These are phyloP conservation scores for Cheilosia vulpina DNA, from an alignment of 2,888 invertebrate genomes.

Conservation along the genomic window DNA sequence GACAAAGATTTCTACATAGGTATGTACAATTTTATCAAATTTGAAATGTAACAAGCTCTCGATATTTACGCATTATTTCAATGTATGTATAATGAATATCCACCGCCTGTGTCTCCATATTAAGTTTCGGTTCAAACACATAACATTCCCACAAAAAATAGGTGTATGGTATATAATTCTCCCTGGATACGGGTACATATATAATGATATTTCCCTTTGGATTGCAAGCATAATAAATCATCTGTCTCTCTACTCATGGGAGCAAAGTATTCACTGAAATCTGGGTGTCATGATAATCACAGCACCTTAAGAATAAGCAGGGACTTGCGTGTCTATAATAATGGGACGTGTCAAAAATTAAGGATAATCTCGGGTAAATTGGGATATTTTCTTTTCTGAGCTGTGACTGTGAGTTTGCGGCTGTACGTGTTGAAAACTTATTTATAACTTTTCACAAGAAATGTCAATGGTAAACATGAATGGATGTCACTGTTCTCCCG, in stretches of 20 bases:
- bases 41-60: too few species aligned
- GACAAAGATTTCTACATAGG: too few species aligned
- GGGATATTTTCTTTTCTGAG: slow-evolving; percentile 10
- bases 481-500: slow-evolving; percentile 10
- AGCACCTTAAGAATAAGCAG: slow-evolving; percentile 7
- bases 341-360: slow-evolving; percentile 48
- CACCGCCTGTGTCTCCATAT: too few species aligned
- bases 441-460: slow-evolving; percentile 7
- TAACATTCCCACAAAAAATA: too few species aligned
- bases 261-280: not conserved
- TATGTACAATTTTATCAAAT: too few species aligned
- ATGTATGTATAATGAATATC: too few species aligned
- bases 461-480: slow-evolving; percentile 7
- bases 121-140: too few species aligned
- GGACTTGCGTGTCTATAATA: not conserved
- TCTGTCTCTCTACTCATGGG: slow-evolving; percentile 8
- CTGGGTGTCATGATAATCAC: slow-evolving; percentile 20
- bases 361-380: slow-evolving; percentile 42
- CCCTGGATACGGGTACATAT: not conserved
- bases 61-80: too few species aligned
- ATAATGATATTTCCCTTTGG: not conserved
- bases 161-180: not conserved
- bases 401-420: too few species aligned
- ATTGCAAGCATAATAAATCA: slow-evolving; percentile 26
- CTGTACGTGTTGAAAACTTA: not conserved